A percentile compares a stretch with the other conserved stretches of the same genome.
Evolutionary conservation across 2,888 invertebrate genomes (phyloP).

Genomic region (Orchesella flavescens): DNA sequence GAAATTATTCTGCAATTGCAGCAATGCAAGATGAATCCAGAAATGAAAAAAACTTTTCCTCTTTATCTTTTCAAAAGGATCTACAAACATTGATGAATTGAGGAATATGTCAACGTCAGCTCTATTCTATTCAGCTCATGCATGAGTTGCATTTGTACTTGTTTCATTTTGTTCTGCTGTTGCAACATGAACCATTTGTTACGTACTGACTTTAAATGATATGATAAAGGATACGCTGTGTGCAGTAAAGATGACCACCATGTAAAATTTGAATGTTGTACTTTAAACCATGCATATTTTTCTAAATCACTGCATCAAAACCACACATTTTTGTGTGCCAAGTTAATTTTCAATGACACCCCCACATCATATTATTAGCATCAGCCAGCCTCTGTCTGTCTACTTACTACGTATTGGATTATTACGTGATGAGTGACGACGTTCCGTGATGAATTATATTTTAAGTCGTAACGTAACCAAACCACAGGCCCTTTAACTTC

Average conservation of each 20-base stretch:
- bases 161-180: background rate
- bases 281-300: conserved; percentile 24
- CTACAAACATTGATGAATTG: conserved; percentile 25
- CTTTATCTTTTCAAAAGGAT: background rate
- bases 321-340: conserved; percentile 47
- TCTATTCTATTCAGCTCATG: background rate
- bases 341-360: conserved; percentile 37
- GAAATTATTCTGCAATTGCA: conserved; percentile 41
- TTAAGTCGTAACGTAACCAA: too few species aligned
- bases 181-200: background rate
- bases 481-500: too few species aligned
- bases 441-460: too few species aligned
- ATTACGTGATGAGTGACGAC: too few species aligned
- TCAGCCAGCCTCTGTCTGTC: background rate
- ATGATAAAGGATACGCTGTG: background rate
- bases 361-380: conserved; percentile 12
- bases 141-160: background rate
- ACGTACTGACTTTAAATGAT: background rate
- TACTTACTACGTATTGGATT: too few species aligned
- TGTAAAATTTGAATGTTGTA: conserved; percentile 40
- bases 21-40: background rate
- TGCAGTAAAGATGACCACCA: conserved; percentile 35
- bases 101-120: conserved; percentile 50
- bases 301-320: conserved; percentile 26
- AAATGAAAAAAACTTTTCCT: conserved; percentile 13